Evolutionary conservation across 2,113 vertebrate species (phyloP), one percentile per base, ranked within the genome.

Genomic region (Dascyllus trimaculatus): DNA sequence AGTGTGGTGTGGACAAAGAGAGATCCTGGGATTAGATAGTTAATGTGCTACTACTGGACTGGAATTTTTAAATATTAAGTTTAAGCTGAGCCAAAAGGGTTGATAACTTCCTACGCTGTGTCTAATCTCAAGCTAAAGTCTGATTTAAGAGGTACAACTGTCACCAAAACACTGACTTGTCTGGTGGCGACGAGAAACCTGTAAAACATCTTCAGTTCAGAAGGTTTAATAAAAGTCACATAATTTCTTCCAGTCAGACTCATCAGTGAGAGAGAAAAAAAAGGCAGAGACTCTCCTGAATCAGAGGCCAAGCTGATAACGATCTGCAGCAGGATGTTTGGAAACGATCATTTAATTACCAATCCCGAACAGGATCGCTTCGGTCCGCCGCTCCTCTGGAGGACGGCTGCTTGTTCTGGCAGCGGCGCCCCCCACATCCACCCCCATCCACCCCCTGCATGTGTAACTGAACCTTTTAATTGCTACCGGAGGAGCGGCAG

Each of bases 301-400:
- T 54, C 46, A 61, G 51, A 72, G 70, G 49, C 49, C 24, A 24
- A 25, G 63, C 75, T 58, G 75, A 78, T 52, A 69, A 62, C 2
- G 22, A 78, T 73, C 70, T 17, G 1, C 65, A 46, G 60, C 64
- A 56, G 64, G 75, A 80, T 59, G 66, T 86, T 82, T 79, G 58
- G 70, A 75, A 82, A 61, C 22, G 11, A 82, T 86, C 65, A 62
- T 62, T 72, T 83, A 69, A 76, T 80, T 59, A 75, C 35, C 56
- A 0, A 29, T 49, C 75, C 66, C 59, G 67, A 82, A 67, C 75
- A 18, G 0, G 65, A 71, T 46, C 49, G 11, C 22, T 51, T 62
- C 17, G 24, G 63, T 40, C 17, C 3, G 11, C 26, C 1, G 35
- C 68, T 71, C 48, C 56, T 62, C 76, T 52, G 74, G 43, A 56